Base-by-base conservation (phyloP, 2,797 vertebrate species). In the Oryzias sinensis region DNA sequence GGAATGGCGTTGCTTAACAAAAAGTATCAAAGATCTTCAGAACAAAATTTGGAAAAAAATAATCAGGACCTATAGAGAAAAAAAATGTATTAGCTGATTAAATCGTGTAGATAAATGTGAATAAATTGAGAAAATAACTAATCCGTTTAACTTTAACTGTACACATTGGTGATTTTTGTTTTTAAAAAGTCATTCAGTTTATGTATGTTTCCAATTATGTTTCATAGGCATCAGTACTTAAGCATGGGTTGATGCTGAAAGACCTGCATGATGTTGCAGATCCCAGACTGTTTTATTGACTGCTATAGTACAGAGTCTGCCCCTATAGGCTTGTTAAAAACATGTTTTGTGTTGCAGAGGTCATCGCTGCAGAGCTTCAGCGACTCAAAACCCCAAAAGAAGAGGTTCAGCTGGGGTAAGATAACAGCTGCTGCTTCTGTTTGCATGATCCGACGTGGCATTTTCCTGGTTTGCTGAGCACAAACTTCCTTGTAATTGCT, bases 401-500 rank as follows among this genome's bases (percentile, higher is more conserved):
- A 65, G 51, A 11, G 17, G 70, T 83, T 77, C 63, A 77, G 68
- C 59, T 51, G 40, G 59, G 69, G 59, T 80, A 70, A 76, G 70
- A 55, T 40, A 73, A 62, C 72, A 77, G 80, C 77, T 76, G 71
- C 46, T 80, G 62, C 49, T 62, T 76, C 51, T 72, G 74, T 82
- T 82, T 80, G 80, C 59, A 67, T 83, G 74, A 84, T 71, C 68
- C 69, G 68, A 80, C 75, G 51, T 76, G 75, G 70, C 78, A 79
- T 81, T 86, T 83, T 77, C 76, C 83, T 53, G 80, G 62, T 77
- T 78, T 80, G 65, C 65, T 81, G 78, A 77, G 71, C 75, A 79
- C 69, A 79, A 77, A 81, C 74, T 55, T 71, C 65, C 64, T 74
- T 77, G 69, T 84, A 84, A 87, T 82, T 84, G 77, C 68, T 77